Base-by-base conservation (phyloP, 2,113 vertebrate species). In the Atrichornis clamosus region DNA sequence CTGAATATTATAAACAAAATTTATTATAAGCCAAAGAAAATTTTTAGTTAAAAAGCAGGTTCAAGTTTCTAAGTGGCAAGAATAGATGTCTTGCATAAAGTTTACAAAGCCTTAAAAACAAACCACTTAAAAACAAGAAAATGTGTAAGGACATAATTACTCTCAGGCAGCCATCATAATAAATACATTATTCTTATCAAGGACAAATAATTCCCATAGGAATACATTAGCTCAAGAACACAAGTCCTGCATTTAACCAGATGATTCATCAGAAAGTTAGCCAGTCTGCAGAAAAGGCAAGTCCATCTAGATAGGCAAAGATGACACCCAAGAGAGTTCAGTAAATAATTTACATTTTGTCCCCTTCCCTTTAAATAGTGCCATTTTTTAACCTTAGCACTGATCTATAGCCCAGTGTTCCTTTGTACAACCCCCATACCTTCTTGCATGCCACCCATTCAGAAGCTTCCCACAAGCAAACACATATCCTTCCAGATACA, bases 201-300 rank as follows among this genome's bases (percentile, higher is more conserved):
- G 56, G 56, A 93, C 81, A 81, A 94, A 74, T 49, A 76, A 92
- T 50, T 64, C 64, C 83, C 68, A 68, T 5, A 63, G 63, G 28
- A 69, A 37, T 83, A 86, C 7, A 9, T 60, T 42, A 70, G 52
- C 65, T 93, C 56, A 76, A 89, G 69, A 90, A 92, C 56, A 75
- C 20, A 72, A 70, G 49, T 82, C 80, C 72, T 81, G 64, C 86
- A 69, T 90, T 92, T 96, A 88, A 93, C 53, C 41, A 72, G 46
- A 93, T 89, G 90, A 95, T 95, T 95, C 80, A 96, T 93, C 90
- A 91, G 60, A 84, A 92, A 75, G 69, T 24, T 56, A 62, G 52
- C 46, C 84, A 70, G 47, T 33, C 62, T 72, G 65, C 56, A 90
- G 35, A 89, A 95, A 80, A 72, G 72, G 41, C 23, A 72, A 89